These are phyloP conservation scores for Psittacula echo DNA, from an alignment of 2,797 vertebrate genomes.

Conservation along the genomic window DNA sequence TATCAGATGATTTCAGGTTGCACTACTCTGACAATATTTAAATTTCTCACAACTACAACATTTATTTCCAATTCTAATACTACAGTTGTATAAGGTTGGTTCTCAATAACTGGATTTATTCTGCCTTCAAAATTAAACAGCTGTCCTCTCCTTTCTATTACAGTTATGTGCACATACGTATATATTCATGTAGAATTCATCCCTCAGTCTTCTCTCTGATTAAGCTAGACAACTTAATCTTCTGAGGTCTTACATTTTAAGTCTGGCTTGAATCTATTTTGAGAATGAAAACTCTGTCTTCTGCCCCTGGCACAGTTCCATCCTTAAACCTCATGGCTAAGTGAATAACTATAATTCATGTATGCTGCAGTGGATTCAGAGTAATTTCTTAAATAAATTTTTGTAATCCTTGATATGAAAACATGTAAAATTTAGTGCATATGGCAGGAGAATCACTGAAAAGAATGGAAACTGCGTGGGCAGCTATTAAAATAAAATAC, in stretches of 20 bases:
- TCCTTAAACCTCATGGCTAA: neutral
- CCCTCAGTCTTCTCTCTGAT: neutral
- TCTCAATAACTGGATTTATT: neutral
- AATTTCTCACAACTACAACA: neutral
- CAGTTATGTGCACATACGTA: neutral
- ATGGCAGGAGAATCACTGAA: neutral
- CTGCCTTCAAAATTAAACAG: neutral
- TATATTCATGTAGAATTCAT: neutral
- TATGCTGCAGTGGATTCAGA: neutral
- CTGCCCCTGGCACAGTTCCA: neutral
- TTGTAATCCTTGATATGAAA: neutral
- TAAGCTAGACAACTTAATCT: conserved; percentile 9
- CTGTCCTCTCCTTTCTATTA: neutral
- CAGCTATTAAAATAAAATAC: neutral
- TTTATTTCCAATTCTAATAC: neutral
- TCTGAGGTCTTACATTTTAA: neutral
- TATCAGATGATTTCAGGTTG: neutral
- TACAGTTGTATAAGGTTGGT: neutral
- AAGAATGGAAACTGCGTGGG: neutral
- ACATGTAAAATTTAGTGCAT: neutral
- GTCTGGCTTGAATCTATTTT: conserved; percentile 4
- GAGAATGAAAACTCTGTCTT: conserved; percentile 1
- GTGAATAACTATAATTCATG: neutral
- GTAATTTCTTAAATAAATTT: neutral
- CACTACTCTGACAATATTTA: neutral